Percentiles rank a stretch among this genome's conserved stretches.
Conservation (phyloP, 2,797 vertebrate genomes). For the Rallus crepitans region DNA sequence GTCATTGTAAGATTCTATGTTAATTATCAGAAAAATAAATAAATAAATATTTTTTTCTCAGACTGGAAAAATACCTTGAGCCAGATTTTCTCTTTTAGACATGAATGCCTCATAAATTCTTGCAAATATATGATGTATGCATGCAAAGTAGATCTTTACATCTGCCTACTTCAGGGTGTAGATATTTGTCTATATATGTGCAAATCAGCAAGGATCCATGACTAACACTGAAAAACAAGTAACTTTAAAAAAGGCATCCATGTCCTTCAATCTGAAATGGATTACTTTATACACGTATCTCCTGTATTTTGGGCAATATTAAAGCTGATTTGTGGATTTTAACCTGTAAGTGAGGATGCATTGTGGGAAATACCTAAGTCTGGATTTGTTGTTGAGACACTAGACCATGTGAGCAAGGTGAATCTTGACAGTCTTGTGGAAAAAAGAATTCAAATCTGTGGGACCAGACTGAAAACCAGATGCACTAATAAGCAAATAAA, state of each 20-base stretch:
- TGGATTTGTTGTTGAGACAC: not conserved
- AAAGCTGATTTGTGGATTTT: not conserved
- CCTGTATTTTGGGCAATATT: not conserved
- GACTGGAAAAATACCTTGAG: conserved; percentile 41
- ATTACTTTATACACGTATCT: not conserved
- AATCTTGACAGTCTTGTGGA: not conserved
- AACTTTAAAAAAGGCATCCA: not conserved
- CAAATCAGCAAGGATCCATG: conserved; percentile 34
- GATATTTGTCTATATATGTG: conserved; percentile 46
- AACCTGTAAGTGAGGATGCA: not conserved
- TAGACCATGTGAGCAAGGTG: not conserved
- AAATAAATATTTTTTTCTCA: conserved; percentile 33
- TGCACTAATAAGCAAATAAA: not conserved
- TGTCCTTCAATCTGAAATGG: not conserved
- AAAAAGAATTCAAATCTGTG: not conserved
- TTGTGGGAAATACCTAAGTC: not conserved
- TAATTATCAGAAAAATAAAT: not conserved
- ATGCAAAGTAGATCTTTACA: conserved; percentile 66
- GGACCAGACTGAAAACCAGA: not conserved
- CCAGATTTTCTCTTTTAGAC: conserved; percentile 52
- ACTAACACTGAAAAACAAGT: conserved; percentile 15
- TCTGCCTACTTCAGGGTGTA: conserved; percentile 52
- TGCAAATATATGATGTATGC: conserved; percentile 49
- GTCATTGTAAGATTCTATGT: not conserved
- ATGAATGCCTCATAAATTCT: conserved; percentile 20